phyloP scores from a whole-genome alignment of 2,888 invertebrate genomes.

The Podotricha telesiphe region DNA sequence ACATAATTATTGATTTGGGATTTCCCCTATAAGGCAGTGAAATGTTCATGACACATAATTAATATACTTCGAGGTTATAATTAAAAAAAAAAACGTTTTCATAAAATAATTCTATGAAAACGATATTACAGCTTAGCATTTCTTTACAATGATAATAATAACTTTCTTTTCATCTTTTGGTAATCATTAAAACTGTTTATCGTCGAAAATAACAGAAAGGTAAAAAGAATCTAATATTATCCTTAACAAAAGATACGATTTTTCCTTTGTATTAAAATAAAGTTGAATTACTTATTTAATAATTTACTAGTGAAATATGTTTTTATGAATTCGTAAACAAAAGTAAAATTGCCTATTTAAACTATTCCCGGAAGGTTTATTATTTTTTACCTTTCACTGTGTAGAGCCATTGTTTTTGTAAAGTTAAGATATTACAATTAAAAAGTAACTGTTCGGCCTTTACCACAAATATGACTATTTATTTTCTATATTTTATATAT shows the following conservation, averaged over 20 bases:
- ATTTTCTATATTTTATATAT: too few relatives aligned
- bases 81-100: too few relatives aligned
- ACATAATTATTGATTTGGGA: background rate
- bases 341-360: background rate
- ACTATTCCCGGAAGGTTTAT: background rate
- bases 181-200: too few relatives aligned
- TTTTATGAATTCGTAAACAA: background rate
- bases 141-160: too few relatives aligned
- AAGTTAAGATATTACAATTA: background rate
- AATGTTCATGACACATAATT: conserved; percentile 4
- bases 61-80: background rate
- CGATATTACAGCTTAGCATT: too few relatives aligned
- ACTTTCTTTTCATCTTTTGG: too few relatives aligned
- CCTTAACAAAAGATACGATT: background rate
- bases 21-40: background rate
- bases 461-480: too few relatives aligned
- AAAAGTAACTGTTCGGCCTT: background rate
- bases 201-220: too few relatives aligned
- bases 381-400: background rate
- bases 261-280: background rate
- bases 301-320: background rate
- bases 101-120: too few relatives aligned
- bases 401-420: background rate
- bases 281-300: background rate
- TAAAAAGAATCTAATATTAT: background rate